These are phyloP conservation scores for Sorex maritimensis DNA, from an alignment of 2,797 vertebrate genomes.

Conservation along the genomic window DNA sequence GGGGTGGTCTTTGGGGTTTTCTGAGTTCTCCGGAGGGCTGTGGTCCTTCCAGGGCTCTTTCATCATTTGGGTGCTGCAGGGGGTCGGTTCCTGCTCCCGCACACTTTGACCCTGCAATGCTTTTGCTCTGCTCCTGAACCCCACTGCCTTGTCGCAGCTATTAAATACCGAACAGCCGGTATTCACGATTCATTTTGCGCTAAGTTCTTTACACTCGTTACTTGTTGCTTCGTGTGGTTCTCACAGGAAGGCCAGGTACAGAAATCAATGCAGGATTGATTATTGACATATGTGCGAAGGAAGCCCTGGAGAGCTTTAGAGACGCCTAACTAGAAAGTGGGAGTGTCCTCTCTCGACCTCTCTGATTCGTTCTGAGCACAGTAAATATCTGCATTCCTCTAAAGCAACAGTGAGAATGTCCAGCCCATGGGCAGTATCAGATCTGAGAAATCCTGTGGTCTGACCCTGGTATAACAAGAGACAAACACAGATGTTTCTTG, in stretches of 20 bases:
- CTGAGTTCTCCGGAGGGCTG: background rate
- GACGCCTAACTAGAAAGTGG: background rate
- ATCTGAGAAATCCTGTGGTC: too few relatives aligned
- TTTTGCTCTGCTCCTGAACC: too few relatives aligned
- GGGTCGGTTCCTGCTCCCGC: background rate
- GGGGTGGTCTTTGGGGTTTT: background rate
- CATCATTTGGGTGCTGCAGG: background rate
- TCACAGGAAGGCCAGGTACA: background rate
- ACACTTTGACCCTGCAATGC: too few relatives aligned
- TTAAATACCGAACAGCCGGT: background rate
- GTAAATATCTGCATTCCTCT: background rate
- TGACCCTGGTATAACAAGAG: too few relatives aligned
- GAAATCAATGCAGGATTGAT: background rate
- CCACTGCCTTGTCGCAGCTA: background rate
- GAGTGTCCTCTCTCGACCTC: background rate
- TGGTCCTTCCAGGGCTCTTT: background rate
- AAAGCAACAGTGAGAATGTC: background rate
- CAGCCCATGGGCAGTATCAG: too few relatives aligned
- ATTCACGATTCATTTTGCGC: background rate
- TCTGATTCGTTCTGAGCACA: background rate
- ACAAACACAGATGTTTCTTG: too few relatives aligned
- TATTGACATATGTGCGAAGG: background rate
- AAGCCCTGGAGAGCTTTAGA: background rate
- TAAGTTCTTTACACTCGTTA: background rate
- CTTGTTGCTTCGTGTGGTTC: background rate